phyloP scores from a whole-genome alignment of 2,797 vertebrate species.

The Channa striata region DNA sequence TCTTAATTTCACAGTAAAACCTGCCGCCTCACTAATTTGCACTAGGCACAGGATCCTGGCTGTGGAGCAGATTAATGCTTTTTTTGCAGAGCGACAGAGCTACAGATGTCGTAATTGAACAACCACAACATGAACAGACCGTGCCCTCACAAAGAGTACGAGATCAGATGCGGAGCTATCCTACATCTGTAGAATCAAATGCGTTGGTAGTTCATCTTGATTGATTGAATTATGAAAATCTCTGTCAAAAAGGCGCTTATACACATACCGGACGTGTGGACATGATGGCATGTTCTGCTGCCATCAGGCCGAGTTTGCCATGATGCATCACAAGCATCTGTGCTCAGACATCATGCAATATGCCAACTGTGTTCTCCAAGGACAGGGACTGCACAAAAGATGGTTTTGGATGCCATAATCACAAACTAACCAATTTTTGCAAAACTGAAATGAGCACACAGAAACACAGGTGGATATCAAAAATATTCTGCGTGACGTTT shows the following conservation, averaged over 20 bases:
- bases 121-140: slow-evolving; percentile 14
- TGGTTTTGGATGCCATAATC: slow-evolving; percentile 14
- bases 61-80: not conserved
- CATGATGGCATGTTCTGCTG: slow-evolving; percentile 12
- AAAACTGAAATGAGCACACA: slow-evolving; percentile 11
- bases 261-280: not conserved
- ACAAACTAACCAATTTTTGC: slow-evolving; percentile 6
- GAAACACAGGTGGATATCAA: slow-evolving; percentile 9
- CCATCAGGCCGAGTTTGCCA: slow-evolving; percentile 22
- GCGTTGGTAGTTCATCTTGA: not conserved
- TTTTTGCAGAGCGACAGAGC: slow-evolving; percentile 13
- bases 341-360: slow-evolving; percentile 15
- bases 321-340: slow-evolving; percentile 31
- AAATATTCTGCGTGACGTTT: not conserved
- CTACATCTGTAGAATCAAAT: not conserved
- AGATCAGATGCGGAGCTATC: not conserved
- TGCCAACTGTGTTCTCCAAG: slow-evolving; percentile 16
- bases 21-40: slow-evolving; percentile 21
- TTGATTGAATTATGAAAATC: not conserved
- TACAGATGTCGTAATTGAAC: slow-evolving; percentile 24
- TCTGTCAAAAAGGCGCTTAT: not conserved
- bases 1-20: slow-evolving; percentile 5
- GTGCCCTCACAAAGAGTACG: slow-evolving; percentile 4
- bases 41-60: slow-evolving; percentile 2
- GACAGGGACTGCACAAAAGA: slow-evolving; percentile 15